Base-by-base conservation (phyloP, 2,113 vertebrate species). In the Cromileptes altivelis region DNA sequence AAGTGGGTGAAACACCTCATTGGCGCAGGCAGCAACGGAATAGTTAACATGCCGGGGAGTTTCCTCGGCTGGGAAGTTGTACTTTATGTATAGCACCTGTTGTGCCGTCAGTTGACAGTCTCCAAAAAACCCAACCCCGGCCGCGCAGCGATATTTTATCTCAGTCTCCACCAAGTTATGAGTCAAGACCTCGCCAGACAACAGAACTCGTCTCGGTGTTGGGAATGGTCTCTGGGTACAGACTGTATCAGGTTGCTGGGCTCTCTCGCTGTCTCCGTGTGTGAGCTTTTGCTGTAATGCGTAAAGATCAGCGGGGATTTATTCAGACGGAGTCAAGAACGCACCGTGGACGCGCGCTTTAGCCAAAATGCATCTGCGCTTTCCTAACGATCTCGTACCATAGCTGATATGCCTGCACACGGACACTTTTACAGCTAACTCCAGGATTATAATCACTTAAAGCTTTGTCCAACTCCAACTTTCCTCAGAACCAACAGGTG, bases 81-180 rank as follows among this genome's bases (percentile, higher is more conserved):
- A 88, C 88, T 92, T 94, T 92, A 94, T 87, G 94, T 87, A 72
- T 88, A 94, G 96, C 97, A 97, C 97, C 97, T 97, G 97, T 97
- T 94, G 95, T 93, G 89, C 89, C 19, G 90, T 91, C 93, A 86
- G 93, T 93, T 93, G 93, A 95, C 95, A 88, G 91, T 86, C 92
- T 71, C 74, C 91, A 85, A 79, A 79, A 89, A 89, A 85, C 33
- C 82, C 85, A 87, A 85, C 82, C 78, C 42, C 75, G 81, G 72
- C 53, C 50, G 73, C 23, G 72, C 85, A 61, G 69, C 65, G 88
- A 93, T 86, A 91, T 85, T 90, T 89, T 80, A 92, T 84, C 86
- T 82, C 76, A 74, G 86, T 84, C 85, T 92, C 42, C 76, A 17
- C 70, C 74, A 61, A 86, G 80, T 86, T 90, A 85, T 78, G 88